These are phyloP conservation scores for Bolinopsis microptera DNA, from an alignment of 37 sponge, comb jelly and placozoan genomes.

Conservation along the genomic window DNA sequence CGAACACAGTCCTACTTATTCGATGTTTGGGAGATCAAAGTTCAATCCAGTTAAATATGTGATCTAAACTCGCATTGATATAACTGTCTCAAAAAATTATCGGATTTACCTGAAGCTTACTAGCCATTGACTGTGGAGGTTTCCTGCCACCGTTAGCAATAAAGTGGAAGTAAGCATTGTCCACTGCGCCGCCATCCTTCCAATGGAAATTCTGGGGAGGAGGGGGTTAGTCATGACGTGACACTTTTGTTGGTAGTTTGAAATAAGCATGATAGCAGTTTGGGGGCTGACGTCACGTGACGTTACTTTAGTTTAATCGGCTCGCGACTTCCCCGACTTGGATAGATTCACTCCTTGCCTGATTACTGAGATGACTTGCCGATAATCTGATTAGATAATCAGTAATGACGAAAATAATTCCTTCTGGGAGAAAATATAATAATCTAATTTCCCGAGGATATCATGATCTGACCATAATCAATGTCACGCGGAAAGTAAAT, in stretches of 20 bases:
- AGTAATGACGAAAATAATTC: too few species aligned
- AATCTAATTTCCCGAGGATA: too few species aligned
- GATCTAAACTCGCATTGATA: too few species aligned
- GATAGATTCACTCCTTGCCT: background rate
- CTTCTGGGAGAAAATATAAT: too few species aligned
- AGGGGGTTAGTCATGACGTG: background rate
- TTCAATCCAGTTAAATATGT: too few species aligned
- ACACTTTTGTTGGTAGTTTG: background rate
- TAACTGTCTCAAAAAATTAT: too few species aligned
- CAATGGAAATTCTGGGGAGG: slow-evolving; percentile 58
- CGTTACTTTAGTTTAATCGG: background rate
- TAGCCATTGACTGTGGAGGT: slow-evolving; percentile 37
- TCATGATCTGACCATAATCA: too few species aligned
- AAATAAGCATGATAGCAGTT: background rate
- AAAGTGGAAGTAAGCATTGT: slow-evolving; percentile 63
- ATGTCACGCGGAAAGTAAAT: too few species aligned
- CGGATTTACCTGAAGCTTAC: slow-evolving; percentile 35
- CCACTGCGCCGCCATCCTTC: slow-evolving; percentile 58
- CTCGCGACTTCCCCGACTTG: background rate
- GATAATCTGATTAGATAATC: background rate
- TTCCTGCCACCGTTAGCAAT: slow-evolving; percentile 50
- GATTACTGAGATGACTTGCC: background rate
- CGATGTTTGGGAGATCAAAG: too few species aligned
- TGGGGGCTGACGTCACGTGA: too few species aligned
- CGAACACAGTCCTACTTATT: too few species aligned